These are phyloP conservation scores for Nephila pilipes DNA, from an alignment of 1,140 invertebrate genomes.

Conservation along the genomic window DNA sequence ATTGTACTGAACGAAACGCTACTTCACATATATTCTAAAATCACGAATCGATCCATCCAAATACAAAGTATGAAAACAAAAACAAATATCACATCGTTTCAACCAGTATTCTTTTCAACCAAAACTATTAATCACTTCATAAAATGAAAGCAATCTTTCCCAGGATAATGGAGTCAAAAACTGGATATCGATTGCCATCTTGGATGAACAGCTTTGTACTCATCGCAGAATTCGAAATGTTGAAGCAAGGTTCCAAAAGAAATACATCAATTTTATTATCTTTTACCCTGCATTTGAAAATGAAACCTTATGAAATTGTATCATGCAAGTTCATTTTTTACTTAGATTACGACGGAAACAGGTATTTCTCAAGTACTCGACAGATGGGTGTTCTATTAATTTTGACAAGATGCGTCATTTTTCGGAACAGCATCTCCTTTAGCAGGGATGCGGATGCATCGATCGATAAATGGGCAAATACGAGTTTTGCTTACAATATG, in stretches of 20 bases:
- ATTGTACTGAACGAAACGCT: too few relatives aligned
- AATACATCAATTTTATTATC: too few relatives aligned
- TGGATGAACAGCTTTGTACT: neutral
- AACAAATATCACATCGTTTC: too few relatives aligned
- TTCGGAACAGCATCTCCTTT: neutral
- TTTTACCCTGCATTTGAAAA: too few relatives aligned
- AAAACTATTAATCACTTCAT: too few relatives aligned
- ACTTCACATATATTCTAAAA: too few relatives aligned
- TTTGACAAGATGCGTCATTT: conserved; percentile 29
- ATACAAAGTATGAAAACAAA: too few relatives aligned
- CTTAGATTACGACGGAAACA: neutral
- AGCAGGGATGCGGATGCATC: conserved; percentile 15
- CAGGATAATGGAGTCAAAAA: neutral
- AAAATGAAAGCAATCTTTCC: neutral
- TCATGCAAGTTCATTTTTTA: neutral
- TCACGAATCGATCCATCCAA: too few relatives aligned
- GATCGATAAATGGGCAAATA: conserved; percentile 23
- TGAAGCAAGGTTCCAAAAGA: too few relatives aligned
- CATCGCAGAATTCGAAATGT: neutral
- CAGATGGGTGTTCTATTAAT: neutral
- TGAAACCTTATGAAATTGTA: too few relatives aligned
- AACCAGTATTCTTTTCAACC: too few relatives aligned
- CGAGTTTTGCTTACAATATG: neutral
- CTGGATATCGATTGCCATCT: neutral
- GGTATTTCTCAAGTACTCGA: neutral